phyloP scores from a whole-genome alignment of 2,113 vertebrate genomes.

The Ictalurus furcatus region DNA sequence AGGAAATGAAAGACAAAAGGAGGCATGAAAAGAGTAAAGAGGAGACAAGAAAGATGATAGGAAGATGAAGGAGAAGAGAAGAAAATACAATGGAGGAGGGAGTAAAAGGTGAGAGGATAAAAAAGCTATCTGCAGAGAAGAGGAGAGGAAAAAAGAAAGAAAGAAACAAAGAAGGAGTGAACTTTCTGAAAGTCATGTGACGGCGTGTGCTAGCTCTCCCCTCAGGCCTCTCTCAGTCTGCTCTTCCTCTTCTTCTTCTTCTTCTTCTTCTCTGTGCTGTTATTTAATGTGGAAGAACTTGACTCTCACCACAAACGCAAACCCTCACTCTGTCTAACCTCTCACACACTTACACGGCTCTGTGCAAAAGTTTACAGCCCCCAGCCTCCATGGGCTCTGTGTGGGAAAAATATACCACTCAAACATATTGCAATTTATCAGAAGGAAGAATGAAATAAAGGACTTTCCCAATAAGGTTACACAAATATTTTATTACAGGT shows the following conservation, averaged over 20 bases:
- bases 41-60: too few relatives aligned
- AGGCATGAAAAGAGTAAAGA: too few relatives aligned
- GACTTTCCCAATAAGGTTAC: background rate
- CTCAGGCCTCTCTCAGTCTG: constrained; percentile 18
- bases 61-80: too few relatives aligned
- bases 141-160: background rate
- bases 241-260: background rate
- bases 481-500: background rate
- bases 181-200: constrained; percentile 46
- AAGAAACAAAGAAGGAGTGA: constrained; percentile 24
- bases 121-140: background rate
- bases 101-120: too few relatives aligned
- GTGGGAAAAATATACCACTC: background rate
- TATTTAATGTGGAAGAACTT: background rate
- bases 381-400: background rate
- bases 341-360: background rate
- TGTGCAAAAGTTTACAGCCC: background rate
- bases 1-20: too few relatives aligned
- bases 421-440: background rate
- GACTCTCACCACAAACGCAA: background rate
- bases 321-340: background rate
- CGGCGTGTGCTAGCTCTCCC: background rate
- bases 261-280: constrained; percentile 6
- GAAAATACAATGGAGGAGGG: too few relatives aligned
- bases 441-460: background rate